These are phyloP conservation scores for Salmo trutta DNA, from an alignment of 2,797 vertebrate species.

Conservation along the genomic window DNA sequence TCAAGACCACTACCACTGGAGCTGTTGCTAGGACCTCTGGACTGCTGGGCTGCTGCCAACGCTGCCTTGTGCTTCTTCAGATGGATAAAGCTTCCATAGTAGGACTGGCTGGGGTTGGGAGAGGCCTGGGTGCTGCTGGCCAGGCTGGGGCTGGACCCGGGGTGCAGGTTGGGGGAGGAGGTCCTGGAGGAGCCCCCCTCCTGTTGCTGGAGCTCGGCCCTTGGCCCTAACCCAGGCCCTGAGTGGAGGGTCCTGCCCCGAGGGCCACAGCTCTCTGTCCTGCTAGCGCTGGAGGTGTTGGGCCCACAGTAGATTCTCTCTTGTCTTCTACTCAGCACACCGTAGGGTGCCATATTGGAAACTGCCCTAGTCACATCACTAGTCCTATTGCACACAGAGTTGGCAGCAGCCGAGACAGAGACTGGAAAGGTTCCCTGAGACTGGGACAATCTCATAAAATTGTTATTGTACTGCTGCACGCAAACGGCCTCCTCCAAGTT, in stretches of 20 bases:
- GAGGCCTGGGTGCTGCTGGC: constrained; percentile 68
- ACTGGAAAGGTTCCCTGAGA: constrained; percentile 58
- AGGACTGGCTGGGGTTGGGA: constrained; percentile 71
- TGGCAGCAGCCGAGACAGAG: constrained; percentile 67
- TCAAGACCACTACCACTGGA: neutral
- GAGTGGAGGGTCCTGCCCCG: constrained; percentile 55
- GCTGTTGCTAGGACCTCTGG: constrained; percentile 14
- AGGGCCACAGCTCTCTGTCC: constrained; percentile 60
- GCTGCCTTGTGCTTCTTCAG: constrained; percentile 99
- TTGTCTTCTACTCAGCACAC: constrained; percentile 66
- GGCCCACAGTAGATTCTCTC: constrained; percentile 73
- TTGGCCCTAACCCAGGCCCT: constrained; percentile 35
- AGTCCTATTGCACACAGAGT: constrained; percentile 78
- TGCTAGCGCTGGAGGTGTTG: constrained; percentile 35
- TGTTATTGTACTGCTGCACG: constrained; percentile 83
- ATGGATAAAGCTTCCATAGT: constrained; percentile 88
- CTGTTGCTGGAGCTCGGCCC: constrained; percentile 59
- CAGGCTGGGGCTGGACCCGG: constrained; percentile 40
- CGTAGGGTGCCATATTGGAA: constrained; percentile 56
- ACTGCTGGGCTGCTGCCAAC: constrained; percentile 82
- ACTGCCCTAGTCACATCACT: constrained; percentile 69
- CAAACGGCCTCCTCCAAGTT: constrained; percentile 79
- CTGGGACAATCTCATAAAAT: constrained; percentile 68
- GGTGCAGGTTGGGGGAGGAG: constrained; percentile 60
- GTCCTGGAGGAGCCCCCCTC: constrained; percentile 73